Evolutionary conservation across 2,797 vertebrate species (phyloP).

Genomic region (Sebastes wilsoni): DNA sequence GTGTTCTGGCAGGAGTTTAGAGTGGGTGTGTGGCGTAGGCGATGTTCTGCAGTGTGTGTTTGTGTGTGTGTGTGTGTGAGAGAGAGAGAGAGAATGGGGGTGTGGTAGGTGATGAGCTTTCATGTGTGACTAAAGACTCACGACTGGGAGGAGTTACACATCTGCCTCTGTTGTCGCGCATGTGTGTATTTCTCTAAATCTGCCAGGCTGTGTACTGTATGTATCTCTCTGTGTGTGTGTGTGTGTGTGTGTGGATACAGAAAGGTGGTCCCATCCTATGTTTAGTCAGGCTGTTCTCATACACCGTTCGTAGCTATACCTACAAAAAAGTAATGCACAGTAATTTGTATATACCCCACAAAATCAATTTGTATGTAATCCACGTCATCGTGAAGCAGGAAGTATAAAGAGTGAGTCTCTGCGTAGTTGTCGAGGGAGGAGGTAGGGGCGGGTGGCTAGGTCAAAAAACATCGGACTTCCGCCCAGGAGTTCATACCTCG

Average conservation of each 20-base stretch:
- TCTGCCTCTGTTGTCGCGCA: conserved; percentile 34
- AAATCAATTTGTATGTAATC: too few relatives aligned
- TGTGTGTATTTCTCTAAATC: background rate
- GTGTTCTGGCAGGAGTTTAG: conserved; percentile 20
- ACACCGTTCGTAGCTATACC: too few relatives aligned
- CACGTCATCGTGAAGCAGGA: accelerated
- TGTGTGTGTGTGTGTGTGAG: conserved; percentile 29
- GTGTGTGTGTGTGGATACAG: background rate
- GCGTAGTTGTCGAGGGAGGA: too few relatives aligned
- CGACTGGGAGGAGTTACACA: conserved; percentile 36
- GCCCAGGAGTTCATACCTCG: too few relatives aligned
- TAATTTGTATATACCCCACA: too few relatives aligned
- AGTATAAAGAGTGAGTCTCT: too few relatives aligned
- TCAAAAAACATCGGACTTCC: too few relatives aligned
- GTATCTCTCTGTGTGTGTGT: background rate
- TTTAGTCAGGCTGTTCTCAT: background rate
- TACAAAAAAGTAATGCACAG: too few relatives aligned
- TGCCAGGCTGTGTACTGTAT: background rate
- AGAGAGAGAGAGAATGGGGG: conserved; percentile 6
- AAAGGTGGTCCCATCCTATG: background rate
- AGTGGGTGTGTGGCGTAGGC: conserved; percentile 52
- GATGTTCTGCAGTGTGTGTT: conserved; percentile 38
- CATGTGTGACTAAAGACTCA: conserved; percentile 56
- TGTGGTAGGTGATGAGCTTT: conserved; percentile 41
- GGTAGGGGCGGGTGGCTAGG: too few relatives aligned